Evolutionary conservation across 2,797 vertebrate species (phyloP).

Genomic region (Salmo trutta): DNA sequence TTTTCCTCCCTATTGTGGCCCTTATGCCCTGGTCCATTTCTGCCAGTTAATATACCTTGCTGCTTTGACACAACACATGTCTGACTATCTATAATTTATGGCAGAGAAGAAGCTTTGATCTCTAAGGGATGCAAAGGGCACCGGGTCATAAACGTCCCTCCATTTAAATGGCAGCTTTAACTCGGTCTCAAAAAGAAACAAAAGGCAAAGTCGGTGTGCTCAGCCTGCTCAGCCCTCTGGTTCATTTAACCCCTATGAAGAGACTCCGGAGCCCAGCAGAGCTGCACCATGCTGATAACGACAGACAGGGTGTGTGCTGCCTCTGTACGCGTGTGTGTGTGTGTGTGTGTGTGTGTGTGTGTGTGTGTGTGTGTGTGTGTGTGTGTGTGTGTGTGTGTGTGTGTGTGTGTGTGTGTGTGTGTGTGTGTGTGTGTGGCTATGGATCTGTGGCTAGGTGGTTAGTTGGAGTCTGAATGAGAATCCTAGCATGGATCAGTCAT

Average conservation of each 20-base stretch:
- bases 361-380: background rate
- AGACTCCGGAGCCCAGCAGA: background rate
- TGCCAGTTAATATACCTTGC: background rate
- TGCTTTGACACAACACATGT: background rate
- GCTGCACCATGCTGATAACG: background rate
- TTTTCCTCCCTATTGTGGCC: background rate
- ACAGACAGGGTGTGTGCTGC: background rate
- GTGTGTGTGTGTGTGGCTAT: background rate
- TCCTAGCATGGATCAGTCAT: background rate
- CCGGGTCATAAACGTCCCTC: background rate
- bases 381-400: no score
- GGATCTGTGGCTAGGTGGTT: background rate
- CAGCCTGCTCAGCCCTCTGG: background rate
- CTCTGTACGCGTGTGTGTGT: no score
- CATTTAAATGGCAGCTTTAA: conserved; percentile 2
- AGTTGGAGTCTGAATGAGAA: background rate
- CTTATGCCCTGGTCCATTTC: background rate
- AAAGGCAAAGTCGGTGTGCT: background rate
- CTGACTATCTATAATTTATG: background rate
- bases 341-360: no score
- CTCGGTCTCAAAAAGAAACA: background rate
- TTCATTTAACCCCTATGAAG: background rate
- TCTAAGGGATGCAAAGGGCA: background rate
- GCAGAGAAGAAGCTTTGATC: background rate
- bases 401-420: no score